Percentiles rank a stretch among this genome's conserved stretches.
These are phyloP conservation scores for Triops longicaudatus DNA, from an alignment of 1,140 invertebrate genomes.

Conservation along the genomic window DNA sequence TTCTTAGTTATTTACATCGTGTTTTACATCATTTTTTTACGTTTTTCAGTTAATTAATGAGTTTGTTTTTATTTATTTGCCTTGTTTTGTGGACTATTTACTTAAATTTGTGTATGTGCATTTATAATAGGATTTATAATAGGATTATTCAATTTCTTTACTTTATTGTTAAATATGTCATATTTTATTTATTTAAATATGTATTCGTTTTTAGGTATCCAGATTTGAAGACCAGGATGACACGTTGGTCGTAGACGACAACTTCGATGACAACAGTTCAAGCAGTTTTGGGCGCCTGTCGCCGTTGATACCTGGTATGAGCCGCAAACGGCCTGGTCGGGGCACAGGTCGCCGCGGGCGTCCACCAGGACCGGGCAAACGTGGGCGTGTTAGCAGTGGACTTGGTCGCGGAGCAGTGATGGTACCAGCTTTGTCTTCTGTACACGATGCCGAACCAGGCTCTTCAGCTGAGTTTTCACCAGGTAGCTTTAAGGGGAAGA, in stretches of 20 bases:
- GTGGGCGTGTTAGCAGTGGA: not conserved
- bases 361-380: slow-evolving; percentile 27
- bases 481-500: not conserved
- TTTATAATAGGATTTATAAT: too few species aligned
- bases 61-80: too few species aligned
- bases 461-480: not conserved
- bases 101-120: not conserved
- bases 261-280: not conserved
- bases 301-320: slow-evolving; percentile 23
- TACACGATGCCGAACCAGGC: not conserved
- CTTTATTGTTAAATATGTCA: too few species aligned
- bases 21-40: too few species aligned
- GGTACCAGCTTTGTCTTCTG: not conserved
- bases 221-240: not conserved
- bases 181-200: not conserved
- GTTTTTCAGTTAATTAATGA: too few species aligned
- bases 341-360: slow-evolving; percentile 25
- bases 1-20: too few species aligned
- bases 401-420: slow-evolving; percentile 22
- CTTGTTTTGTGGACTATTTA: too few species aligned
- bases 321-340: slow-evolving; percentile 21
- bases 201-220: not conserved
- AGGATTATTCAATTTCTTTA: too few species aligned
- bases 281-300: slow-evolving; percentile 25
- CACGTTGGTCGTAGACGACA: not conserved